These are phyloP conservation scores for Brassicogethes aeneus DNA, from an alignment of 2,888 invertebrate species.

Conservation along the genomic window DNA sequence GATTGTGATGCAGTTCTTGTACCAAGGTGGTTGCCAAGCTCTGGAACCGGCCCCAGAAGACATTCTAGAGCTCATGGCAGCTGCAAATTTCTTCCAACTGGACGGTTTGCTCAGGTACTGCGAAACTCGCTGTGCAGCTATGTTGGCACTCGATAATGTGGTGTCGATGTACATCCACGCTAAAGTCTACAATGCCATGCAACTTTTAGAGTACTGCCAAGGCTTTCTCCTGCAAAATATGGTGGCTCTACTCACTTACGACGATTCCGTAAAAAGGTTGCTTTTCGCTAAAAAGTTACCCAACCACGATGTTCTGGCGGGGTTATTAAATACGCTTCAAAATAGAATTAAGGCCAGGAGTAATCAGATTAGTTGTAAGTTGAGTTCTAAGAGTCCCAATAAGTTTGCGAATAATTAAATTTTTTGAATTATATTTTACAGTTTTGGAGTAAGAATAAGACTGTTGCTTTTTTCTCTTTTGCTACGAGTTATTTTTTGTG, in stretches of 20 bases:
- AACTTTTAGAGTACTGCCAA: slow-evolving; percentile 82
- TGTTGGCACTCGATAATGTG: slow-evolving; percentile 80
- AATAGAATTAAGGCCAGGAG: slow-evolving; percentile 64
- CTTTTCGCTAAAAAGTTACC: slow-evolving; percentile 84
- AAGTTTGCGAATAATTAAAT: neutral
- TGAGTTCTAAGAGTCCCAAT: slow-evolving; percentile 15
- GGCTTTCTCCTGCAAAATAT: slow-evolving; percentile 85
- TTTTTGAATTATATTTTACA: too few species aligned
- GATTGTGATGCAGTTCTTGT: slow-evolving; percentile 90
- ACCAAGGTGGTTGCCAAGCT: slow-evolving; percentile 77
- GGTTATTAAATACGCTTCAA: slow-evolving; percentile 70
- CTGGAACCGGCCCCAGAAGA: slow-evolving; percentile 71
- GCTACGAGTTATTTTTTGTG: too few species aligned
- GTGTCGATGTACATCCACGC: slow-evolving; percentile 91
- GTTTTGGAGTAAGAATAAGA: too few species aligned
- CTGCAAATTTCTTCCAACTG: slow-evolving; percentile 85
- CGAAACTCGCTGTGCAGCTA: slow-evolving; percentile 74
- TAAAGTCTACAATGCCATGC: slow-evolving; percentile 83
- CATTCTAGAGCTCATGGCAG: slow-evolving; percentile 81
- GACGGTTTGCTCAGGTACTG: slow-evolving; percentile 78
- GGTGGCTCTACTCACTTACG: slow-evolving; percentile 87
- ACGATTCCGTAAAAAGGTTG: slow-evolving; percentile 80
- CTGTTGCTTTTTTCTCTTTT: too few species aligned
- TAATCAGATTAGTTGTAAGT: slow-evolving; percentile 23
- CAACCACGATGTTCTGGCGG: slow-evolving; percentile 81